Evolutionary conservation across 2,113 vertebrate species (phyloP).

Genomic region (Microcebus tavaratra): DNA sequence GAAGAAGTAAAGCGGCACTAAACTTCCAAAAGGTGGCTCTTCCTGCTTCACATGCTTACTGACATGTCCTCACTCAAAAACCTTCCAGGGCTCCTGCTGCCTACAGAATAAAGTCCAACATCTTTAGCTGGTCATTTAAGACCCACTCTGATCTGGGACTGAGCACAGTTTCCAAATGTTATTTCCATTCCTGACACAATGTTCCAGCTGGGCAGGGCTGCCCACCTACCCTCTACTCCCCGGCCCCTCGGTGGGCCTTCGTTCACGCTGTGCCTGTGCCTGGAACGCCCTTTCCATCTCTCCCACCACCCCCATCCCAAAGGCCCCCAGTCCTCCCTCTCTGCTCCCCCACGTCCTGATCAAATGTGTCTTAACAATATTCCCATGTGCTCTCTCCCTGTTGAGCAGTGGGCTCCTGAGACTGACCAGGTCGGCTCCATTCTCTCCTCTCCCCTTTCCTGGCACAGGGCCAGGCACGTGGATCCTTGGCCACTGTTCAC

Average conservation of each 20-base stretch:
- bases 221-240: rapidly evolving
- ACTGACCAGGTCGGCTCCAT: rapidly evolving
- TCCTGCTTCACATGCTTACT: neutral
- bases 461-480: rapidly evolving
- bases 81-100: neutral
- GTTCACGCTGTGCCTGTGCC: rapidly evolving
- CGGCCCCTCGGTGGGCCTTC: too few relatives aligned
- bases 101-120: neutral
- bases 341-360: neutral
- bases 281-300: neutral
- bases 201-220: neutral
- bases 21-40: neutral
- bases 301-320: neutral
- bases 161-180: neutral
- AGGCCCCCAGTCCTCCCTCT: neutral
- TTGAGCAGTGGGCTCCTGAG: neutral
- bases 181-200: neutral
- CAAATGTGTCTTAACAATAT: neutral
- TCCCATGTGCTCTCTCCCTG: neutral
- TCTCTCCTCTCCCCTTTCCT: neutral
- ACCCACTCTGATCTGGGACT: neutral
- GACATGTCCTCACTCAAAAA: neutral
- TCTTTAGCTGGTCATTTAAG: neutral
- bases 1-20: neutral
- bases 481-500: neutral